Percentiles rank a stretch among this genome's conserved stretches.
phyloP scores from a whole-genome alignment of 2,113 vertebrate species.

The Aldabrachelys gigantea region DNA sequence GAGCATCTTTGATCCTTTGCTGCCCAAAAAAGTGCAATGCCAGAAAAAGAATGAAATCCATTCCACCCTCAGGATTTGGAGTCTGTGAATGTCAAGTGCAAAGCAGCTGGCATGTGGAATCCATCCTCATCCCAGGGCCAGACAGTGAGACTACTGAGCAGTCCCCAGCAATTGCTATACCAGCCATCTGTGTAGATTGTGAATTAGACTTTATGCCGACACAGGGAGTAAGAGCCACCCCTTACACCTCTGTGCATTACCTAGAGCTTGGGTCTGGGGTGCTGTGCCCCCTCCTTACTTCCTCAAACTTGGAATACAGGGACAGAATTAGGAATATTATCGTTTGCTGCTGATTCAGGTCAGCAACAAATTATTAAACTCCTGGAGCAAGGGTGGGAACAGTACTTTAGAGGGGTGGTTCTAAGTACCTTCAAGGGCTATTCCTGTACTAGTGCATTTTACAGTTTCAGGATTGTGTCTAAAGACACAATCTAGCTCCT shows the following conservation, averaged over 20 bases:
- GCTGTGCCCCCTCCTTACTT: neutral
- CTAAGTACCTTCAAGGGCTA: neutral
- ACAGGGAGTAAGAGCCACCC: neutral
- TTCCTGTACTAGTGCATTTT: neutral
- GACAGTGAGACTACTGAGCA: neutral
- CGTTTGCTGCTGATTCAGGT: neutral
- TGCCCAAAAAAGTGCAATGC: neutral
- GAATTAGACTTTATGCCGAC: neutral
- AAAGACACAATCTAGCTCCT: neutral
- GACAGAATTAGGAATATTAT: neutral
- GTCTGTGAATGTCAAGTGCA: neutral
- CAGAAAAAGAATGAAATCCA: neutral
- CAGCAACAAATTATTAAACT: neutral
- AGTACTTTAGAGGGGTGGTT: neutral
- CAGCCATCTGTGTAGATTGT: neutral
- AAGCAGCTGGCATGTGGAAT: neutral
- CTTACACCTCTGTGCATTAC: neutral
- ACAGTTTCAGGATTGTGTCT: neutral
- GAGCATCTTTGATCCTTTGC: neutral
- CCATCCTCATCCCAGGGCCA: rapidly evolving
- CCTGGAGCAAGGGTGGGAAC: neutral
- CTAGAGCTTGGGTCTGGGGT: neutral
- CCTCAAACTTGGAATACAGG: neutral
- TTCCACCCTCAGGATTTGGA: neutral
- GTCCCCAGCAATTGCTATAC: neutral